Percentiles rank a stretch among this genome's conserved stretches.
Evolutionary conservation across 1,140 invertebrate genomes (phyloP).

Genomic region (Scaptodrosophila lebanonensis): DNA sequence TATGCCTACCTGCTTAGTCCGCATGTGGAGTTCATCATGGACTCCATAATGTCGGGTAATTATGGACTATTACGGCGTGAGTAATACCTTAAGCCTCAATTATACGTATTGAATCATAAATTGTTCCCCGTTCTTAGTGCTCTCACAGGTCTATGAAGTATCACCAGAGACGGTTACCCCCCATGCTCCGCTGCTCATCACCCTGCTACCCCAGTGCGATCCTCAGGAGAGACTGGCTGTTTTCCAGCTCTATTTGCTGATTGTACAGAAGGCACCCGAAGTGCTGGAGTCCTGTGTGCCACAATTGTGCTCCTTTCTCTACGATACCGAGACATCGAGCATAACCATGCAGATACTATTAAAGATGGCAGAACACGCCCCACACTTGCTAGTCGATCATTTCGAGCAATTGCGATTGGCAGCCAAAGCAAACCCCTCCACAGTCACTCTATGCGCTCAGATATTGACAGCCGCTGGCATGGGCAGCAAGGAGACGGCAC

Average conservation of each 20-base stretch:
- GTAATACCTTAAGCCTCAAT: too few relatives aligned
- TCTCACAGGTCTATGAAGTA: constrained; percentile 92
- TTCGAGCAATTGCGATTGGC: constrained; percentile 82
- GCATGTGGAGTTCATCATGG: constrained; percentile 92
- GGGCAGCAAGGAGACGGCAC: constrained; percentile 84
- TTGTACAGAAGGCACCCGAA: constrained; percentile 87
- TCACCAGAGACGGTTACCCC: constrained; percentile 90
- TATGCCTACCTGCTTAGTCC: constrained; percentile 90
- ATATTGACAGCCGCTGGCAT: constrained; percentile 82
- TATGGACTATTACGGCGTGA: constrained; percentile 88
- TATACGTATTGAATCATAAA: too few relatives aligned
- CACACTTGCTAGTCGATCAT: constrained; percentile 83
- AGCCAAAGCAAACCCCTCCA: constrained; percentile 83
- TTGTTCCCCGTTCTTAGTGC: too few relatives aligned
- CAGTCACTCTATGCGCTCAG: constrained; percentile 82
- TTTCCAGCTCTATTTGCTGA: constrained; percentile 87
- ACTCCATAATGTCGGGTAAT: constrained; percentile 90
- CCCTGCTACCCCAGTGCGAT: constrained; percentile 88
- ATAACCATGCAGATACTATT: constrained; percentile 87
- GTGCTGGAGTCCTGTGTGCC: constrained; percentile 65
- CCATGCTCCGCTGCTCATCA: constrained; percentile 88
- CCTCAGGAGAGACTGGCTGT: constrained; percentile 89
- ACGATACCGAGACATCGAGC: constrained; percentile 78
- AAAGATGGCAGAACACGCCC: constrained; percentile 84
- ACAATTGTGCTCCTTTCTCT: constrained; percentile 62